Base-by-base conservation (phyloP, 92 coral and sea anemone species). In the Parazoanthus atlanticus region DNA sequence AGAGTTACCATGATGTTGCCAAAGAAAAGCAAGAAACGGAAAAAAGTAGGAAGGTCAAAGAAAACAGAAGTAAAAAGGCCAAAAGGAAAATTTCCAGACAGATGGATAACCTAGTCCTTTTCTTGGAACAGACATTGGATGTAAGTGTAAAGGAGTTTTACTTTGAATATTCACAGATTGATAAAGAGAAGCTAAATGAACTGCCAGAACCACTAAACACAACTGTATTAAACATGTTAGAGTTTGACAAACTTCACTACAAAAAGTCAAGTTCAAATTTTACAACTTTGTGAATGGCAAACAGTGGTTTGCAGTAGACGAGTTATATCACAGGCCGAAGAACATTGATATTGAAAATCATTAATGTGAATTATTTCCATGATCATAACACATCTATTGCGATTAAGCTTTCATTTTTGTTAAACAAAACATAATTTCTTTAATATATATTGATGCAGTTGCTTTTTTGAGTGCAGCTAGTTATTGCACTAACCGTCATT, bases 191-290 rank as follows among this genome's bases (percentile, higher is more conserved):
- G 76, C 76, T 72, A 72, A 72, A 72, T 72, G 76, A 72, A 72
- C 76, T 72, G 76, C 76, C 76, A 72, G 76, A 72, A 72, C 76
- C 76, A 72, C 76, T 72, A 72, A 72, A 72, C 76, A 72, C 76
- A 72, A 72, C 76, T 72, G 76, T 72, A 72, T 72, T 72, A 28
- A 72, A 72, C 76, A 72, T 72, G 76, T 72, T 36, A 72, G 76
- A 30, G 76, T 72, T 29, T 72, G 76, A 72, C 76, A 72, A 72
- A 72, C 76, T 0, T 72, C 76, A 72, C 76, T 15, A 72, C 76
- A 15, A 72, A 15, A 72, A 72, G 76, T 70, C 75, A 70, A 70
- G 75, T 70, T 70, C 75, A 70, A 28, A 2, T 70, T 70, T 70
- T 70, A 70, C 75, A 70, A 70, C 75, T 70, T 70, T 70, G 75